These are phyloP conservation scores for Nebria ingens DNA, from an alignment of 1,140 invertebrate genomes.

Conservation along the genomic window DNA sequence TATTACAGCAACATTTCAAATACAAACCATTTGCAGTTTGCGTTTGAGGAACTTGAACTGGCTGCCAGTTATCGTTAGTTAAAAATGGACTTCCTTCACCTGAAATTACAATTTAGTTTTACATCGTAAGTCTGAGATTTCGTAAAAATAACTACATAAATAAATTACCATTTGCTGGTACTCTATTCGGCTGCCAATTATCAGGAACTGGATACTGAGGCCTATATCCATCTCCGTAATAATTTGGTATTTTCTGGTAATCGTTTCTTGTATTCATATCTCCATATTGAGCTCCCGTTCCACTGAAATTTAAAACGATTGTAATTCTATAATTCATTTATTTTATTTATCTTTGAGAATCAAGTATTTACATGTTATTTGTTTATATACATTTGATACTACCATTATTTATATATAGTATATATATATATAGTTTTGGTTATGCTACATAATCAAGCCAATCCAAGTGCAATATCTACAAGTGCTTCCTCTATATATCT, in stretches of 20 bases:
- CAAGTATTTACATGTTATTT: too few species aligned
- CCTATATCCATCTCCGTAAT: constrained; percentile 28
- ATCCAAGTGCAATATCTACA: background rate
- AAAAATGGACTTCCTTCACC: background rate
- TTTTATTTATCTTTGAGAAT: background rate
- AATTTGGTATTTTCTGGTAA: constrained; percentile 25
- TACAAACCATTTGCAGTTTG: background rate
- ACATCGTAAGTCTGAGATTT: too few species aligned
- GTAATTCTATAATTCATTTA: background rate
- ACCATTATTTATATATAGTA: background rate
- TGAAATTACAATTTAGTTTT: too few species aligned
- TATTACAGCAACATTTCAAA: background rate
- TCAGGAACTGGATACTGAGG: constrained; percentile 22
- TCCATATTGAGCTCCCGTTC: constrained; percentile 14
- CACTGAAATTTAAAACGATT: background rate
- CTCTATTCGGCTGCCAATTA: constrained; percentile 20
- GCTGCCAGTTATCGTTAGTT: background rate
- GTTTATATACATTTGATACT: background rate
- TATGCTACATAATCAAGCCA: background rate
- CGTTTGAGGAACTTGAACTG: background rate
- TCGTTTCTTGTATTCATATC: constrained; percentile 18
- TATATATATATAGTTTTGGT: too few species aligned
- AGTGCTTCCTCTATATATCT: background rate
- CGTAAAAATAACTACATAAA: background rate
- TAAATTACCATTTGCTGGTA: background rate